Evolutionary conservation across 2,888 invertebrate genomes (phyloP), one percentile per base, ranked within the genome.

Genomic region (Stenchaetothrips biformis): DNA sequence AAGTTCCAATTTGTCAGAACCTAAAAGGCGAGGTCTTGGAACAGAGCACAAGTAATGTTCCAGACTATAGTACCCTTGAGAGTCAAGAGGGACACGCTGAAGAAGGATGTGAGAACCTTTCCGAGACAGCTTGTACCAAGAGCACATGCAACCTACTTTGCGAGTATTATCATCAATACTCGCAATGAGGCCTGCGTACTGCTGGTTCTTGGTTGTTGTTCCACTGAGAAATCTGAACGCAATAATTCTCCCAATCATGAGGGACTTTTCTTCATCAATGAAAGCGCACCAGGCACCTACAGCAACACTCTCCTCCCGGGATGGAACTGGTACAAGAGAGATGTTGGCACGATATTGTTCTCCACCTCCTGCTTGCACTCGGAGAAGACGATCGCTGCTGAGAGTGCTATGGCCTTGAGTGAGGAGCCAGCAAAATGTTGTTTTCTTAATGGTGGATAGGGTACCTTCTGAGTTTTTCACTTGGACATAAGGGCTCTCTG

Each of bases 361-460:
- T 7, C 62, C 11, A 7, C 11, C 7, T 48, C 2, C 13, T 6
- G 6, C n/a, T 27, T 48, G n/a, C 9, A 78, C 78, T 53, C 78
- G 48, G 16, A 78, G 11, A 0, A 78, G n/a, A 2, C 78, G 48
- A 18, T 78, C 78, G n/a, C 27, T 78, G 7, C 78, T 78, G n/a
- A 78, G 53, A 7, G 18, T 9, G 18, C 25, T 48, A 21, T 78
- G 25, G 2, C 78, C 78, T 3, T 48, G 11, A 18, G 48, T 48
- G n/a, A 48, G 78, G 21, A 48, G 78, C 78, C 78, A 78, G n/a
- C 78, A 78, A 3, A 48, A 18, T 7, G 78, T 78, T 7, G 78
- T 25, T 25, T 78, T 78, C 53, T 78, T 78, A 4, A 78, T 78
- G 9, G 21, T 47, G 8, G 53, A 48, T 0, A 21, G 1, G 9